Evolutionary conservation across 2,797 vertebrate genomes (phyloP).

Genomic region (Notolepis coatsorum): DNA sequence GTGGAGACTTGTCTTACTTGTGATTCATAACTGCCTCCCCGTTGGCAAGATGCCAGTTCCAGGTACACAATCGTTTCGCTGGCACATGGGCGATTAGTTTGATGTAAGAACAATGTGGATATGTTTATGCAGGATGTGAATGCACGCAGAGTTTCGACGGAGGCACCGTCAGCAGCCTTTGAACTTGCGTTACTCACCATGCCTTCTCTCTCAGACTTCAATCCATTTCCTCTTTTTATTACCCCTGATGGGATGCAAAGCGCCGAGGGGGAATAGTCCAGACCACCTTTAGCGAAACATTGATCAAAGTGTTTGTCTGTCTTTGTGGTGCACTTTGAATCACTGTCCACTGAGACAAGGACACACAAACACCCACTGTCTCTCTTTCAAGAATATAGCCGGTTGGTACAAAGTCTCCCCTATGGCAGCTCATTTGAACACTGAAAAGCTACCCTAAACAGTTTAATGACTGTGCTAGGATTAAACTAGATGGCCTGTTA

Average conservation of each 20-base stretch:
- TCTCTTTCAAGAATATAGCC: slow-evolving; percentile 52
- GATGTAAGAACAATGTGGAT: slow-evolving; percentile 29
- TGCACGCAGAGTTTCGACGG: slow-evolving; percentile 16
- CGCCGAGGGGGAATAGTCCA: slow-evolving; percentile 55
- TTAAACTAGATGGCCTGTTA: slow-evolving; percentile 1
- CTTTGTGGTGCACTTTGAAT: slow-evolving; percentile 56
- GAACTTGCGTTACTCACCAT: slow-evolving; percentile 44
- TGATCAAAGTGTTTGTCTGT: slow-evolving; percentile 58
- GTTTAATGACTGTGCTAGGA: slow-evolving; percentile 15
- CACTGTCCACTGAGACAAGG: slow-evolving; percentile 52
- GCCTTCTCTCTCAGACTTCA: not conserved
- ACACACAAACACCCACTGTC: slow-evolving; percentile 60
- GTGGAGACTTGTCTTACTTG: slow-evolving; percentile 26
- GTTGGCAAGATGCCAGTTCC: slow-evolving; percentile 26
- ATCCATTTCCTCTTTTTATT: slow-evolving; percentile 63
- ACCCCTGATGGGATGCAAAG: slow-evolving; percentile 50
- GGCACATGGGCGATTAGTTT: slow-evolving; percentile 25
- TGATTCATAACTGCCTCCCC: slow-evolving; percentile 27
- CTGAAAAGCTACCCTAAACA: slow-evolving; percentile 52
- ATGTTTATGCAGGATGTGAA: slow-evolving; percentile 36
- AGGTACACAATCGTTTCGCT: slow-evolving; percentile 11
- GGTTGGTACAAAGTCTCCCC: slow-evolving; percentile 53
- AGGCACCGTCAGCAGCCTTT: slow-evolving; percentile 49
- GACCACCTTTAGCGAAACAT: slow-evolving; percentile 52
- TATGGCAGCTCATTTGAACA: slow-evolving; percentile 51